Evolutionary conservation across 2,888 invertebrate species (phyloP).

Genomic region (Micoletzkya japonica): DNA sequence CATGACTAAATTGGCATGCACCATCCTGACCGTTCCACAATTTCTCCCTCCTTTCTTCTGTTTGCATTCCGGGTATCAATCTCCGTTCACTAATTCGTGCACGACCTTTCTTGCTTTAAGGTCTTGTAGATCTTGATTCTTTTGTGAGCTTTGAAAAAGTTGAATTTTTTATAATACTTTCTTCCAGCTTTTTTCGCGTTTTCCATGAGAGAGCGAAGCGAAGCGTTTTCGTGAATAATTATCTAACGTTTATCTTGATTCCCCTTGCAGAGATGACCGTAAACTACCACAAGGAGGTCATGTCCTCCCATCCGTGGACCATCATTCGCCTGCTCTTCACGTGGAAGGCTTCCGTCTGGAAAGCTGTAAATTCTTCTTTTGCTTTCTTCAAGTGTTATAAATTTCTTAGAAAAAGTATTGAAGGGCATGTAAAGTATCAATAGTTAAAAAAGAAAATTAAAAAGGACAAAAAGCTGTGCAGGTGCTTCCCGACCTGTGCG

Average conservation of each 20-base stretch:
- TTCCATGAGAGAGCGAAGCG: no score
- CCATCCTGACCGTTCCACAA: no score
- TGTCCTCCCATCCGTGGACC: conserved; percentile 28
- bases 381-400: not conserved
- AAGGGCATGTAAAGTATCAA: not conserved
- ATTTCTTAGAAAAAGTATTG: no score
- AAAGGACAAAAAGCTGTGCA: not conserved
- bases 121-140: no score
- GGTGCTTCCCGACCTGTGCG: conserved; percentile 11
- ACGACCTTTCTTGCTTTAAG: no score
- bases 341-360: conserved; percentile 22
- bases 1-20: no score
- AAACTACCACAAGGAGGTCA: conserved; percentile 26
- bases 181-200: no score
- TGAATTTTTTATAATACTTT: no score
- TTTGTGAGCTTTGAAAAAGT: no score
- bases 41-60: no score
- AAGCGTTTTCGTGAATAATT: not conserved
- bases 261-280: conserved; percentile 9
- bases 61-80: no score
- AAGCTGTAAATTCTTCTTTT: conserved; percentile 6
- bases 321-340: conserved; percentile 13
- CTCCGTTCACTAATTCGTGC: no score
- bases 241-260: not conserved
- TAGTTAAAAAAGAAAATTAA: not conserved